phyloP scores from a whole-genome alignment of 1,140 invertebrate species.

The Aradophagus sp. region DNA sequence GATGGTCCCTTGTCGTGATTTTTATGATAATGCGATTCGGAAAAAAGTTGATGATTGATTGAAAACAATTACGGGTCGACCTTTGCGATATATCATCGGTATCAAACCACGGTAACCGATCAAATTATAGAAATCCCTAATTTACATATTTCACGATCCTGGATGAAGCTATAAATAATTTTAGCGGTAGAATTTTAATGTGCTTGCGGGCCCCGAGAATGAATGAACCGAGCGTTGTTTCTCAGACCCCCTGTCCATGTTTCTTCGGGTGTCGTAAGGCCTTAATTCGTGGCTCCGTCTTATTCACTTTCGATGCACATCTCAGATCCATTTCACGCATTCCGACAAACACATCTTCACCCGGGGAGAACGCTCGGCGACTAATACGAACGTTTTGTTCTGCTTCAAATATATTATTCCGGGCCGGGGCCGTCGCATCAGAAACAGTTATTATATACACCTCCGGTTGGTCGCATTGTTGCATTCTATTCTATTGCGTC shows the following conservation, averaged over 20 bases:
- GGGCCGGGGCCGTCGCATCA: too few relatives aligned
- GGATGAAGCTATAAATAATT: slow-evolving; percentile 73
- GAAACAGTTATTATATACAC: too few relatives aligned
- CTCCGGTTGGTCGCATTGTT: too few relatives aligned
- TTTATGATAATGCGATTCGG: slow-evolving; percentile 42
- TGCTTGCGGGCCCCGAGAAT: slow-evolving; percentile 58
- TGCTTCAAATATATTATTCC: slow-evolving; percentile 1
- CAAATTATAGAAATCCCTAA: slow-evolving; percentile 70
- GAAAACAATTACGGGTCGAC: slow-evolving; percentile 43
- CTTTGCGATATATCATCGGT: slow-evolving; percentile 41
- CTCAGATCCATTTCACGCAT: slow-evolving; percentile 39
- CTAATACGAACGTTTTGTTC: slow-evolving; percentile 6
- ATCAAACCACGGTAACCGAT: slow-evolving; percentile 36
- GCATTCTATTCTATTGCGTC: too few relatives aligned
- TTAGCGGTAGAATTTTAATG: slow-evolving; percentile 70
- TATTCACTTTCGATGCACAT: slow-evolving; percentile 46
- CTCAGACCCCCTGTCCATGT: slow-evolving; percentile 56
- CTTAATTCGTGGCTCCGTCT: slow-evolving; percentile 36
- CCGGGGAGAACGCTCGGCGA: background rate
- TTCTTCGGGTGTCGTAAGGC: slow-evolving; percentile 55
- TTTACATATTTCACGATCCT: slow-evolving; percentile 69
- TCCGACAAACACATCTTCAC: slow-evolving; percentile 31
- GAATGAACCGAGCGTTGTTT: slow-evolving; percentile 58
- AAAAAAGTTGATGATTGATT: slow-evolving; percentile 52
- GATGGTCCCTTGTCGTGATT: slow-evolving; percentile 33